phyloP scores from a whole-genome alignment of 2,113 vertebrate species.

The Pipa parva region DNA sequence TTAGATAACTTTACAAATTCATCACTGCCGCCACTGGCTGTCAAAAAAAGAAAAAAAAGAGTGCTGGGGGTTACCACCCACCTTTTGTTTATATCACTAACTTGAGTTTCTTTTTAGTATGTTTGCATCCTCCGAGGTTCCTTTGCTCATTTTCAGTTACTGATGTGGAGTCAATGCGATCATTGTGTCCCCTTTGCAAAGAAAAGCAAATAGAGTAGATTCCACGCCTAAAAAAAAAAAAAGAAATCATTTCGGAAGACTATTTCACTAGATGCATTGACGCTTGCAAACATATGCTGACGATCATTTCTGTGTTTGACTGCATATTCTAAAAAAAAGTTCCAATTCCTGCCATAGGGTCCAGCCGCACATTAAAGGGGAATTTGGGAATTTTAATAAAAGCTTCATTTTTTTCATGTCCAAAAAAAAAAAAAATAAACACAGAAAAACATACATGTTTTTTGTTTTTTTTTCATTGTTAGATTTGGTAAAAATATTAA shows the following conservation, averaged over 20 bases:
- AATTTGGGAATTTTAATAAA: no score
- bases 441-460: no score
- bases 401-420: no score
- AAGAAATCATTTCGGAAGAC: neutral
- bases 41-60: conserved; percentile 61
- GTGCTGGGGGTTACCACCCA: conserved; percentile 80
- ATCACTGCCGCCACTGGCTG: conserved; percentile 88
- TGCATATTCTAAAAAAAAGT: neutral
- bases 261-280: neutral
- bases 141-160: conserved; percentile 33
- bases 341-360: neutral
- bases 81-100: conserved; percentile 82
- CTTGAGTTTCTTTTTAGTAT: conserved; percentile 69
- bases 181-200: conserved; percentile 34
- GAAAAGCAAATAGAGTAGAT: conserved; percentile 1
- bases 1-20: conserved; percentile 97
- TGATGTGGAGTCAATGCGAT: conserved; percentile 49
- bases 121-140: conserved; percentile 47
- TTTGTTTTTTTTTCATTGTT: no score
- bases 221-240: neutral
- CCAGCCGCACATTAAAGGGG: neutral
- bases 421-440: no score
- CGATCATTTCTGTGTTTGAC: neutral
- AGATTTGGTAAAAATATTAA: no score
- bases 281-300: conserved; percentile 12